Percentiles rank a stretch among this genome's conserved stretches.
phyloP scores from a whole-genome alignment of 1,140 invertebrate genomes.

The Uloborus diversus region DNA sequence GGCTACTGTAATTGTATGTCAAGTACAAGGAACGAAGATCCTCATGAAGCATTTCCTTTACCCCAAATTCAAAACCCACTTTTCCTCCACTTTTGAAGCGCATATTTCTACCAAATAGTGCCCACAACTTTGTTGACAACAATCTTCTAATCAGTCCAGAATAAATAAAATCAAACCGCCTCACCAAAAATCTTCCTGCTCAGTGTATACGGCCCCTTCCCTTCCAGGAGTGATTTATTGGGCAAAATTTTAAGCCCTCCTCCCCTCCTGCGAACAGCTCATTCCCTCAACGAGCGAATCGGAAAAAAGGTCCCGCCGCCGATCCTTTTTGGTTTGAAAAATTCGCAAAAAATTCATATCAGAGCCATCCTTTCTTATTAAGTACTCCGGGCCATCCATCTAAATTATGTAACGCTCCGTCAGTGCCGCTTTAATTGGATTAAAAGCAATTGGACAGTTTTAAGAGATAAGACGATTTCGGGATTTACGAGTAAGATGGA shows the following conservation, averaged over 20 bases:
- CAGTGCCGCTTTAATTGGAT: constrained; percentile 51
- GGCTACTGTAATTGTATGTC: too few relatives aligned
- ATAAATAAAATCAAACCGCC: too few relatives aligned
- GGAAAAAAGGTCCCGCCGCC: constrained; percentile 40
- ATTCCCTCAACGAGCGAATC: constrained; percentile 33
- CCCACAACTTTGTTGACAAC: too few relatives aligned
- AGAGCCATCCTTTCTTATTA: constrained; percentile 49
- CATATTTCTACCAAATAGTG: too few relatives aligned
- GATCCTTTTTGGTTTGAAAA: constrained; percentile 16
- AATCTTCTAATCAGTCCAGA: too few relatives aligned
- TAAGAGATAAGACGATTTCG: constrained; percentile 39
- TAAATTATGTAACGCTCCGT: constrained; percentile 52
- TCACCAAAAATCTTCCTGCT: too few relatives aligned
- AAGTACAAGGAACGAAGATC: too few relatives aligned
- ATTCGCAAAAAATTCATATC: constrained; percentile 31
- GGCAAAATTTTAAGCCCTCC: constrained; percentile 36
- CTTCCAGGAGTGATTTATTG: constrained; percentile 28
- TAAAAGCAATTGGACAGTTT: constrained; percentile 49
- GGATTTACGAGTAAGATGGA: constrained; percentile 37
- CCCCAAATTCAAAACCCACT: too few relatives aligned
- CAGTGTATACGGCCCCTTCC: constrained; percentile 9
- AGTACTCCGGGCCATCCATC: constrained; percentile 25
- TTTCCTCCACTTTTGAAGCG: too few relatives aligned
- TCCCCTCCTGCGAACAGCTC: neutral
- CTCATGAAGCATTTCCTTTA: too few relatives aligned